phyloP scores from a whole-genome alignment of 1,140 invertebrate species.

The Stenopsyche tienmushanensis region DNA sequence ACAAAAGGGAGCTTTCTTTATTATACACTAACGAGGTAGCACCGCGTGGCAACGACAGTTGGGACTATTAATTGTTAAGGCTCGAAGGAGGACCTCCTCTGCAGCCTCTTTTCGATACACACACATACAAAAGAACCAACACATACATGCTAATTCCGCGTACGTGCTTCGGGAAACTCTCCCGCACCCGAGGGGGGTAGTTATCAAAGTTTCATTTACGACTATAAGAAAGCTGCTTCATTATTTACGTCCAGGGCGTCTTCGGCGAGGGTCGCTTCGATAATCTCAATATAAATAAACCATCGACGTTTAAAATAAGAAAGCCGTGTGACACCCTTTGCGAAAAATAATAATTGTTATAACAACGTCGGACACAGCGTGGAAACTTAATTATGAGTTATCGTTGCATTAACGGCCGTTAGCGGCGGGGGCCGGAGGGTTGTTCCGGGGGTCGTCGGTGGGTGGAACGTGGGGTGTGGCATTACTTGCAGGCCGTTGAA shows the following conservation, averaged over 20 bases:
- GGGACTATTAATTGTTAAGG: constrained; percentile 39
- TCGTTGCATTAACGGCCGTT: constrained; percentile 38
- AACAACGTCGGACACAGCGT: constrained; percentile 24
- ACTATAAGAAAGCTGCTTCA: constrained; percentile 10
- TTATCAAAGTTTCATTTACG: constrained; percentile 32
- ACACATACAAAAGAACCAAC: neutral
- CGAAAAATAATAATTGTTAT: constrained; percentile 21
- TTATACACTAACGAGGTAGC: constrained; percentile 35
- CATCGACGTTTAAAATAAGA: neutral
- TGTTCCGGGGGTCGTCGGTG: constrained; percentile 2
- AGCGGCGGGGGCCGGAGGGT: constrained; percentile 4
- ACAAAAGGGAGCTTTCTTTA: constrained; percentile 27
- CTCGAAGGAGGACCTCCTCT: constrained; percentile 14
- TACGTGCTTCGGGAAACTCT: too few relatives aligned
- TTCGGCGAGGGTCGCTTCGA: neutral
- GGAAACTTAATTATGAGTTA: constrained; percentile 42
- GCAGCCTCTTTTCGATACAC: neutral
- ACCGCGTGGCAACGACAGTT: constrained; percentile 39
- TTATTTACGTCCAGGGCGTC: constrained; percentile 1
- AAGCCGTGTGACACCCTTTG: neutral
- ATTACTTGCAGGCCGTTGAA: constrained; percentile 6
- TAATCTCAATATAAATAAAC: neutral
- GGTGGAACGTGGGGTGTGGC: neutral
- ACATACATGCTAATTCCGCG: neutral
- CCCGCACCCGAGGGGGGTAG: neutral